Evolutionary conservation across 1,140 invertebrate species (phyloP), one percentile per base, ranked within the genome.

Genomic region (Wasmannia auropunctata): DNA sequence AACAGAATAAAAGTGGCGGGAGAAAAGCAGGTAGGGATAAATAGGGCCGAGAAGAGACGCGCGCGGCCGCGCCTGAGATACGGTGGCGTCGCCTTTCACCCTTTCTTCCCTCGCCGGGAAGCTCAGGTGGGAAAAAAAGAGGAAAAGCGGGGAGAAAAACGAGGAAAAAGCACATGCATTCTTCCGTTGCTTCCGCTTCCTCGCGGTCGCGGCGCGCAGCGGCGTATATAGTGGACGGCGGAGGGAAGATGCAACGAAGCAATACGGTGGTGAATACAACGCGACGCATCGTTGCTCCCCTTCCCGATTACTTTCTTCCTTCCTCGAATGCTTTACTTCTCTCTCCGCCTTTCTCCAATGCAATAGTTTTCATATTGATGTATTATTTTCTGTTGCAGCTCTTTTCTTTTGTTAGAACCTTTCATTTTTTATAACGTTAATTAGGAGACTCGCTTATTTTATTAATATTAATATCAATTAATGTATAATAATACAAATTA

Each of bases 1-100:
- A 80, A 80, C 31, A 69, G 76, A 80, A 80, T 80, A 69, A 80
- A 80, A 80, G 76, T 80, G 31, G 43, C 43, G 31, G 62, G 19
- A 69, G 76, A 54, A 80, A 51, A 67, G 43, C 63, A 22, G 22
- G 62, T 34, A 67, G 62, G 62, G 76, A 80, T 69, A 80, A 80
- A 67, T 67, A 80, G 62, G 62, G 16, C 14, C 76, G 31, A 51
- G 46, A 43, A 51, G 76, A 28, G 60, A 63, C 31, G 58, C 58
- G 56, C 56, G 11, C 69, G 51, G 51, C 51, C n/a, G 51, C 31
- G 58, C 2, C 62, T 79, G 43, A 80, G 62, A 80, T 80, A 80
- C 76, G 62, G 43, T 11, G 40, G 31, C 76, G 43, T 80, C 28
- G 60, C 76, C 28, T 79, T 79, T 80, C 43, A 51, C 43, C 62